Base-by-base conservation (phyloP, 2,797 vertebrate species). In the Morus bassanus region DNA sequence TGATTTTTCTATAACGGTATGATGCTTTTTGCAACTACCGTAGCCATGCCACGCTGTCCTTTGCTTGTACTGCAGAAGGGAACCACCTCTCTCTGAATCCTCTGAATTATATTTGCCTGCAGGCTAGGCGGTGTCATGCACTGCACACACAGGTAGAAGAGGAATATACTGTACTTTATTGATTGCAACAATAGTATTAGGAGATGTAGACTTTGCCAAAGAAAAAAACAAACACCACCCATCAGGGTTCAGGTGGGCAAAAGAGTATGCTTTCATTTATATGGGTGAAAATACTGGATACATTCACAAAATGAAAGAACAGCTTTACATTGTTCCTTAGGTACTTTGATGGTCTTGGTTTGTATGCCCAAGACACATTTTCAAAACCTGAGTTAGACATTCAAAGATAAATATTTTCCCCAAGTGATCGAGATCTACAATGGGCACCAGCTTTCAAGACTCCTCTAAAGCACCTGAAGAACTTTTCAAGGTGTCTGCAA, bases 31-130 rank as follows among this genome's bases (percentile, higher is more conserved):
- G 56, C 39, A 75, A 19, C 21, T 7, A 45, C 48, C 16, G 13
- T 5, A 41, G 51, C n/a, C 28, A 75, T 7, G 13, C 25, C 24
- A 54, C 0, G 0, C 8, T 54, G 56, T 24, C 35, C 24, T 37
- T 48, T 16, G 8, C 22, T 70, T 67, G 16, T 53, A 28, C 5
- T 45, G 46, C 50, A 86, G 68, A 89, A 72, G 21, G 14, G 24
- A 86, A 67, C 25, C 16, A 64, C 13, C 10, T 48, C 6, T 37
- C 30, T 77, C 30, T 35, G 50, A 73, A 61, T 67, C 6, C 33
- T 88, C 73, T 92, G 48, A 48, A 67, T 43, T n/a, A 24, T 17
- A 60, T 48, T 79, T 9, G 2, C 41, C 65, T 88, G 13, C 8
- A 77, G 43, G 60, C 31, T 73, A 74, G 19, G 67, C 0, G 5